phyloP scores from a whole-genome alignment of 2,113 vertebrate species.

The Silurus meridionalis region DNA sequence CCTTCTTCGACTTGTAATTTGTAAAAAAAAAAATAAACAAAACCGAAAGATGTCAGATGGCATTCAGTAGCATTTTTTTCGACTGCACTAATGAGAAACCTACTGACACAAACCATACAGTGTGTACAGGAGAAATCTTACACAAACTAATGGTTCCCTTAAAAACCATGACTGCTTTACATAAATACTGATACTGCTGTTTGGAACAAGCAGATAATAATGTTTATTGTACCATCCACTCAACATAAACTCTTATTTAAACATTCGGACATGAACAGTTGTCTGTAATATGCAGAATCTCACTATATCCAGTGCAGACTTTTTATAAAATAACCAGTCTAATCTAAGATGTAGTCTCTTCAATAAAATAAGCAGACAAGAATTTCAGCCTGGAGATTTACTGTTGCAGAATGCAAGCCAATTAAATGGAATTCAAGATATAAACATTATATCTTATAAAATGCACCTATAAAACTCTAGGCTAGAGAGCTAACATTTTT shows the following conservation, averaged over 20 bases:
- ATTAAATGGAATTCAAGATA: background rate
- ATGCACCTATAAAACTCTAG: background rate
- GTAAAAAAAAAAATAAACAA: background rate
- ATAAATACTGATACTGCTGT: slow-evolving; percentile 54
- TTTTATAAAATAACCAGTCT: background rate
- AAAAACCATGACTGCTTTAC: slow-evolving; percentile 33
- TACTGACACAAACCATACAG: slow-evolving; percentile 36
- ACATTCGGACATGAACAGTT: slow-evolving; percentile 22
- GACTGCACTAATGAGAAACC: background rate
- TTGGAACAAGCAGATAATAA: slow-evolving; percentile 41
- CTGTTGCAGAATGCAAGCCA: background rate
- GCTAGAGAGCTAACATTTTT: background rate
- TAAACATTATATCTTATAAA: background rate
- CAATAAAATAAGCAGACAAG: slow-evolving; percentile 12
- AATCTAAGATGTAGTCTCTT: background rate
- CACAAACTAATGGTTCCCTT: slow-evolving; percentile 37
- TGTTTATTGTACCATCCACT: slow-evolving; percentile 44
- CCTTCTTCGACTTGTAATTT: slow-evolving; percentile 81
- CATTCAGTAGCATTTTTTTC: background rate
- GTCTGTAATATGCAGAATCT: slow-evolving; percentile 24
- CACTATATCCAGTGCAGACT: background rate
- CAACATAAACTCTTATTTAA: slow-evolving; percentile 24
- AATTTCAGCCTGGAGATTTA: background rate
- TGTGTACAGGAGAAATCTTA: slow-evolving; percentile 22
- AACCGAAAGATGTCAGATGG: background rate